A percentile compares a stretch with the other conserved stretches of the same genome.
phyloP scores from a whole-genome alignment of 2,113 vertebrate genomes.

The Rhagologus leucostigma region DNA sequence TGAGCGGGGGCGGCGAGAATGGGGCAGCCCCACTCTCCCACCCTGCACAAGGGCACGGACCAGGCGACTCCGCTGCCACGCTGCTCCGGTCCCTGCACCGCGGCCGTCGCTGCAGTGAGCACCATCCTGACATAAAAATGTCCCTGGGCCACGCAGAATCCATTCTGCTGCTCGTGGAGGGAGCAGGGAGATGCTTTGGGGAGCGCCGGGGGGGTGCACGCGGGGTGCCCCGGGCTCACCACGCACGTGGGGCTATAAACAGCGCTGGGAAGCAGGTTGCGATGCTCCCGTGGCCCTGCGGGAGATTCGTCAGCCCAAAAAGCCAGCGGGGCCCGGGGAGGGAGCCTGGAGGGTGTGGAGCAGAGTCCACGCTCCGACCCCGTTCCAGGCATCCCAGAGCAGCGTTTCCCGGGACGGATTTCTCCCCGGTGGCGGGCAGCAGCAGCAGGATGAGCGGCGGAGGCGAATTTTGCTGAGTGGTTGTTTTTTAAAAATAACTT shows the following conservation, averaged over 20 bases:
- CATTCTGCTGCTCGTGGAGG: neutral
- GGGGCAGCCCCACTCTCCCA: rapidly evolving
- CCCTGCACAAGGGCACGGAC: neutral
- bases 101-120: neutral
- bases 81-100: rapidly evolving
- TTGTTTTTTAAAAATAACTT: slow-evolving; percentile 72
- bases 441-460: slow-evolving; percentile 4
- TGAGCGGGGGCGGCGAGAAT: rapidly evolving
- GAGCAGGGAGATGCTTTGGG: rapidly evolving
- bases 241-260: rapidly evolving
- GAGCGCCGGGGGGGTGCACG: rapidly evolving
- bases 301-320: neutral
- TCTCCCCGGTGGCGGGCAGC: neutral
- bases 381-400: neutral
- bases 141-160: neutral
- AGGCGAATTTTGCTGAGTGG: slow-evolving; percentile 65
- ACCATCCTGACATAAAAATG: neutral
- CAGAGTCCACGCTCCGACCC: rapidly evolving
- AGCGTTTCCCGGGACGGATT: neutral
- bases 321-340: neutral
- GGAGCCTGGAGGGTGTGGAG: neutral
- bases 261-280: neutral
- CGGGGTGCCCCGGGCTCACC: neutral
- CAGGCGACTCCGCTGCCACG: rapidly evolving
- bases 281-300: rapidly evolving